Evolutionary conservation across 2,888 invertebrate species (phyloP).

Genomic region (Balanococcus diminutus): DNA sequence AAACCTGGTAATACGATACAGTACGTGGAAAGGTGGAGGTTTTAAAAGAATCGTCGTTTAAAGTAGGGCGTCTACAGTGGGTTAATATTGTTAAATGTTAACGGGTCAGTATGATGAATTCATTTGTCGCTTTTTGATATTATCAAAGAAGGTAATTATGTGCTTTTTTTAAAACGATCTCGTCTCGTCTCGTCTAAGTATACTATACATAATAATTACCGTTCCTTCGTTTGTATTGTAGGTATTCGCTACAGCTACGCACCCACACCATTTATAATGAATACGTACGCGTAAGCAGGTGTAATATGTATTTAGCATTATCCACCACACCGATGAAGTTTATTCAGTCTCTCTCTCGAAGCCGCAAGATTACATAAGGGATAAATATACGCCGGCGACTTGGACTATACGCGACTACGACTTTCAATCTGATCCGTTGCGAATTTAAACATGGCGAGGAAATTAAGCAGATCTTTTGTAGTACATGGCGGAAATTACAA

Average conservation of each 20-base stretch:
- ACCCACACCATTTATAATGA: not conserved
- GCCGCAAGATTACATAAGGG: not conserved
- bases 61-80: not conserved
- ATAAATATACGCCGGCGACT: not conserved
- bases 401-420: not conserved
- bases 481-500: not conserved
- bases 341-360: not conserved
- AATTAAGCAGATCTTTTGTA: not conserved
- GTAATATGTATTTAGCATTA: not conserved
- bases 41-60: not conserved
- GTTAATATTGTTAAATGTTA: conserved; percentile 14
- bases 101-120: not conserved
- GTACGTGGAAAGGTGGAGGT: not conserved
- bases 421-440: conserved; percentile 21
- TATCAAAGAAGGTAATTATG: conserved; percentile 14
- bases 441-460: not conserved
- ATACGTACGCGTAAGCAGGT: not conserved
- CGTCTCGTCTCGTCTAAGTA: too few relatives aligned
- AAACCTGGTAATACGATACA: not conserved
- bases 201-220: conserved; percentile 14
- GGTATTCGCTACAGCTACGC: too few relatives aligned
- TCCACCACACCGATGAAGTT: not conserved
- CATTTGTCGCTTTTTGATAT: conserved; percentile 15
- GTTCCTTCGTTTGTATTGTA: too few relatives aligned
- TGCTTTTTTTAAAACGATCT: conserved; percentile 1